Evolutionary conservation across 1,140 invertebrate species (phyloP).

Genomic region (Halesus radiatus): DNA sequence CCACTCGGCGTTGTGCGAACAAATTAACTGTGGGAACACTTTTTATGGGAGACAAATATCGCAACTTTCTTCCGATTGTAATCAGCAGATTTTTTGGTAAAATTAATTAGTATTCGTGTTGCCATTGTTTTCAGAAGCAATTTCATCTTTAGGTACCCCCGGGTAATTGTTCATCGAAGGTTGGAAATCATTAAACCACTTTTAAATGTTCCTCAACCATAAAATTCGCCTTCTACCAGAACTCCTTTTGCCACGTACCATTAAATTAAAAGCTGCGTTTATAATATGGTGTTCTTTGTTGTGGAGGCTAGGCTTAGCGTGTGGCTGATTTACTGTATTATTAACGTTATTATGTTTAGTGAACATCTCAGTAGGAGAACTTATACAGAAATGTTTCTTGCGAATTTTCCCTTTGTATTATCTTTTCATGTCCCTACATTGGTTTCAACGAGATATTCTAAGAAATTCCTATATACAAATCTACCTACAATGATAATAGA

Average conservation of each 20-base stretch:
- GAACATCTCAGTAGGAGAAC: too few relatives aligned
- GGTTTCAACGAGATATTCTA: too few relatives aligned
- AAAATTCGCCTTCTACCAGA: not conserved
- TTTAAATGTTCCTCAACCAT: not conserved
- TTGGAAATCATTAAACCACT: not conserved
- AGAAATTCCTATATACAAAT: too few relatives aligned
- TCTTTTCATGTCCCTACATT: too few relatives aligned
- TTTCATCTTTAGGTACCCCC: not conserved
- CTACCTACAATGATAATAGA: too few relatives aligned
- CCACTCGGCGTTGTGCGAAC: not conserved
- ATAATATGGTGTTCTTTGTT: too few relatives aligned
- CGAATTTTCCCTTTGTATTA: too few relatives aligned
- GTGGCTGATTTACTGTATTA: too few relatives aligned
- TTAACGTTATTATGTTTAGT: too few relatives aligned
- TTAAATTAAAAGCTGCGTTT: not conserved
- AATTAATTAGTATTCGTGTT: conserved; percentile 3
- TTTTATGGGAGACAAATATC: not conserved
- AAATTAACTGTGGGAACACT: conserved; percentile 8
- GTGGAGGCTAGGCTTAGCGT: too few relatives aligned
- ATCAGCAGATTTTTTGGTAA: not conserved
- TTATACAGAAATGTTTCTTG: too few relatives aligned
- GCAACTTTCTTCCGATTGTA: conserved; percentile 17
- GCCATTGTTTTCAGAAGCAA: not conserved
- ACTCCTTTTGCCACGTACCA: not conserved
- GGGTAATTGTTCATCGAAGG: not conserved